Conservation (phyloP, 2,797 vertebrate genomes). For the Dipus sagitta region DNA sequence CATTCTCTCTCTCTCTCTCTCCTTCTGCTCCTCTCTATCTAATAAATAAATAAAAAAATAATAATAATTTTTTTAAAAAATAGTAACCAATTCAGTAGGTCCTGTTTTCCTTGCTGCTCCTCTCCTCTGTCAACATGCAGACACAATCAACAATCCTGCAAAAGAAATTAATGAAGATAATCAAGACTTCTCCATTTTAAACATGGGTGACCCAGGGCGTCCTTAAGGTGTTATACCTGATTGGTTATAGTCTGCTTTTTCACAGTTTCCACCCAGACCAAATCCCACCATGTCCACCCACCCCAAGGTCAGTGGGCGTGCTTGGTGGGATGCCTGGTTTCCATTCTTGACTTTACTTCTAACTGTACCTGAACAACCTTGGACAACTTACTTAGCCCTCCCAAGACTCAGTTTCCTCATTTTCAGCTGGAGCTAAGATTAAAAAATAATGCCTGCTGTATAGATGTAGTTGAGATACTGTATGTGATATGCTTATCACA, state of each 20-base stretch:
- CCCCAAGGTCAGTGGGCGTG: background rate
- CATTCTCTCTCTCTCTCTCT: too few species aligned
- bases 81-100: background rate
- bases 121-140: constrained; percentile 38
- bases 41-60: too few species aligned
- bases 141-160: constrained; percentile 56
- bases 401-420: constrained; percentile 17
- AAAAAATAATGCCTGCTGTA: background rate
- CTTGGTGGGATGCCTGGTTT: background rate
- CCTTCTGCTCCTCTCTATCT: too few species aligned
- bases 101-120: constrained; percentile 27
- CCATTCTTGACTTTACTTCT: constrained; percentile 18
- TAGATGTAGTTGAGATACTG: background rate
- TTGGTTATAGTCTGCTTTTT: background rate
- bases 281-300: background rate
- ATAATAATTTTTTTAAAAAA: too few species aligned
- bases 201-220: background rate
- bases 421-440: background rate
- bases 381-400: background rate
- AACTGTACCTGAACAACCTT: background rate
- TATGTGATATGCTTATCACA: background rate
- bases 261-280: background rate
- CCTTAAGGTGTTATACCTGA: background rate
- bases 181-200: background rate
- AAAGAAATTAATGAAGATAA: constrained; percentile 61